Conservation (phyloP, 1,140 invertebrate species). For the Centruroides vittatus region DNA sequence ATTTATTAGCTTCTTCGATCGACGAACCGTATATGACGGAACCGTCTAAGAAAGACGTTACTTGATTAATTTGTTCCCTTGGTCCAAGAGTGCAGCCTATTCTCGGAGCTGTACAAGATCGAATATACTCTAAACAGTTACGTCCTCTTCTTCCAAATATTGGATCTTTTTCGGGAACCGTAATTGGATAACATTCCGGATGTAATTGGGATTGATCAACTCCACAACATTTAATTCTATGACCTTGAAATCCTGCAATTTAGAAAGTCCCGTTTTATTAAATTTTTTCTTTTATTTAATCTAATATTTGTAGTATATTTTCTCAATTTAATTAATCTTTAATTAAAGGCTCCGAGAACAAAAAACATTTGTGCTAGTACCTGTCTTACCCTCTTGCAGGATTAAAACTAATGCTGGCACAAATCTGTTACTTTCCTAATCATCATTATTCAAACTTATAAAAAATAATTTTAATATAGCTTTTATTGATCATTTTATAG, state of each 20-base stretch:
- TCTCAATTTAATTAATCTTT: too few relatives aligned
- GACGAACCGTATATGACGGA: slow-evolving; percentile 70
- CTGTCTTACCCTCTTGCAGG: too few relatives aligned
- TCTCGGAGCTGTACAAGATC: slow-evolving; percentile 64
- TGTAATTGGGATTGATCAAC: slow-evolving; percentile 44
- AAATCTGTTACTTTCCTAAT: too few relatives aligned
- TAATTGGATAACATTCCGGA: slow-evolving; percentile 48
- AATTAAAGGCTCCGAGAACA: too few relatives aligned
- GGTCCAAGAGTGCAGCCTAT: slow-evolving; percentile 52
- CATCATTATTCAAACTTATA: too few relatives aligned
- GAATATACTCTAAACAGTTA: slow-evolving; percentile 53
- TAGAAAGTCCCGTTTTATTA: too few relatives aligned
- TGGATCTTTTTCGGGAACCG: slow-evolving; percentile 41
- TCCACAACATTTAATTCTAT: slow-evolving; percentile 47
- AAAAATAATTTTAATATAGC: too few relatives aligned
- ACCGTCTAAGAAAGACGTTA: slow-evolving; percentile 71
- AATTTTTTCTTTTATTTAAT: too few relatives aligned
- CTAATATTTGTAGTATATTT: too few relatives aligned
- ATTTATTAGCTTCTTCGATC: slow-evolving; percentile 31
- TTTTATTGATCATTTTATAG: too few relatives aligned
- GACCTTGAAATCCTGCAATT: slow-evolving; percentile 30
- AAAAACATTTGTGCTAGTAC: too few relatives aligned
- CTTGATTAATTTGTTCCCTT: slow-evolving; percentile 44
- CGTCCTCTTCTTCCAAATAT: slow-evolving; percentile 41
- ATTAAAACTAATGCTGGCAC: too few relatives aligned